A percentile compares a stretch with the other conserved stretches of the same genome.
Conservation (phyloP, 2,113 vertebrate genomes). For the Gila orcuttii region DNA sequence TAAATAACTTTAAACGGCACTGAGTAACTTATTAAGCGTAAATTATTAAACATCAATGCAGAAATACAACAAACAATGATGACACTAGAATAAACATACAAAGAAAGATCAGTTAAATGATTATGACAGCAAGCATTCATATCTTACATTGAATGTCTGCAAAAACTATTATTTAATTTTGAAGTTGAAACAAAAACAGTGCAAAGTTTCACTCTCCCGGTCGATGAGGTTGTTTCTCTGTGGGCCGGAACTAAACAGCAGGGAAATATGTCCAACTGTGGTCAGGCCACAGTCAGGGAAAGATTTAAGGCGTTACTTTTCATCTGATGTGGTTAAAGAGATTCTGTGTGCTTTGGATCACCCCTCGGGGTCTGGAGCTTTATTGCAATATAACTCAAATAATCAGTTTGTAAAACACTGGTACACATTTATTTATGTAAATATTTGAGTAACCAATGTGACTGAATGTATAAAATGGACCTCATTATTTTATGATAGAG, state of each 20-base stretch:
- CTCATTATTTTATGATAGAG: not conserved
- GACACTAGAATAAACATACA: not conserved
- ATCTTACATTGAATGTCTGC: not conserved
- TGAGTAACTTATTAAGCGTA: too few species aligned
- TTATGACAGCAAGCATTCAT: not conserved
- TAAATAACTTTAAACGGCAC: too few species aligned
- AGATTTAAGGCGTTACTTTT: constrained; percentile 3
- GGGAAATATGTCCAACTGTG: constrained; percentile 6
- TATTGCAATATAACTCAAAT: not conserved
- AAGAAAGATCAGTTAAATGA: not conserved
- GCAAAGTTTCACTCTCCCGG: constrained; percentile 15
- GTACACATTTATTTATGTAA: constrained; percentile 15
- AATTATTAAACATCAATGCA: not conserved
- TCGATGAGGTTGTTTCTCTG: constrained; percentile 20
- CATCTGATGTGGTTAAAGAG: constrained; percentile 26
- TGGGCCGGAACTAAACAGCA: constrained; percentile 3
- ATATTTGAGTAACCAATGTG: not conserved
- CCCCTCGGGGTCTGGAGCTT: not conserved
- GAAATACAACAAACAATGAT: not conserved
- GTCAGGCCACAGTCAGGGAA: constrained; percentile 35
- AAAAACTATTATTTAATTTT: constrained; percentile 22
- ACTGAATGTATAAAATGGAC: not conserved
- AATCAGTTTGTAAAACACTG: constrained; percentile 5
- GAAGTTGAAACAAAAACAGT: constrained; percentile 28
- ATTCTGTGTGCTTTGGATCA: not conserved